Percentiles rank a stretch among this genome's conserved stretches.
phyloP scores from a whole-genome alignment of 2,888 invertebrate genomes.

The Candidula unifasciata region DNA sequence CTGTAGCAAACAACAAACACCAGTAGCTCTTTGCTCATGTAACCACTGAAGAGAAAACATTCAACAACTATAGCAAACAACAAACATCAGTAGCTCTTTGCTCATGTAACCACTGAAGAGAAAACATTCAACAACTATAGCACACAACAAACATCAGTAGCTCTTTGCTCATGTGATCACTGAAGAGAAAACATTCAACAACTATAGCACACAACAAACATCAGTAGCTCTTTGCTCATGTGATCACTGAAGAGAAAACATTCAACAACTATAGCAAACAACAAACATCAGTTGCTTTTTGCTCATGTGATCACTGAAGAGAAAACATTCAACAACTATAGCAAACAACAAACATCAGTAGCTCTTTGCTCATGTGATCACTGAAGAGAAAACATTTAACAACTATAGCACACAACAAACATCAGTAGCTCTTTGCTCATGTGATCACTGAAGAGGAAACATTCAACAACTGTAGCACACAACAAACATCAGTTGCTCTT shows the following conservation, averaged over 20 bases:
- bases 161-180: not conserved
- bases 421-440: slow-evolving; percentile 6
- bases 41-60: not conserved
- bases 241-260: not conserved
- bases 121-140: not conserved
- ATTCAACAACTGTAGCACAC: too few relatives aligned
- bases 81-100: slow-evolving; percentile 9
- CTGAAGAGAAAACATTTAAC: slow-evolving; percentile 13
- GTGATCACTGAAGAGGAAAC: not conserved
- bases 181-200: not conserved
- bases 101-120: slow-evolving; percentile 23
- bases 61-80: not conserved
- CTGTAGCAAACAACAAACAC: slow-evolving; percentile 20
- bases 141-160: slow-evolving; percentile 32
- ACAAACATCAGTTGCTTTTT: slow-evolving; percentile 9
- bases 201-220: slow-evolving; percentile 16
- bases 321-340: too few relatives aligned
- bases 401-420: too few relatives aligned
- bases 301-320: slow-evolving; percentile 19
- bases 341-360: slow-evolving; percentile 32
- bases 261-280: too few relatives aligned
- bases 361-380: not conserved
- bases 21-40: slow-evolving; percentile 6
- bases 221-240: slow-evolving; percentile 2
- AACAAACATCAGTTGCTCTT: slow-evolving; percentile 7